A percentile compares a stretch with the other conserved stretches of the same genome.
phyloP scores from a whole-genome alignment of 2,113 vertebrate genomes.

The Plestiodon gilberti region DNA sequence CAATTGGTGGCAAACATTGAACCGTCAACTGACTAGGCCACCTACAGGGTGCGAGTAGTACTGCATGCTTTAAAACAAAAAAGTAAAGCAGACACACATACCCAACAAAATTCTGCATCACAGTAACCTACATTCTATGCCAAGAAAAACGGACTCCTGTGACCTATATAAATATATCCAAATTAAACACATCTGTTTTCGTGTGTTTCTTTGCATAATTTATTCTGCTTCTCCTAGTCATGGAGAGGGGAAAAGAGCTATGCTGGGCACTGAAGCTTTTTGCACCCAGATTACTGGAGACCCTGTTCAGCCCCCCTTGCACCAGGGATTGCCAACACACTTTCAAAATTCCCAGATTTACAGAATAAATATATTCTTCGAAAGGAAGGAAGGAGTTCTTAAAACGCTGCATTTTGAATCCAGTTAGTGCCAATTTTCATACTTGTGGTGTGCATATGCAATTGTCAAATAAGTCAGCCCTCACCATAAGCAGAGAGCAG shows the following conservation, averaged over 20 bases:
- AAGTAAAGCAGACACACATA: not conserved
- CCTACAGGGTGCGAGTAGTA: no score
- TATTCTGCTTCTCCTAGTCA: not conserved
- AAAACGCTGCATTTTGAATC: not conserved
- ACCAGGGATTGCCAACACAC: not conserved
- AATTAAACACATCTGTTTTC: not conserved
- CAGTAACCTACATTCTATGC: not conserved
- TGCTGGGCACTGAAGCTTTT: not conserved
- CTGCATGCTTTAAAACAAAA: not conserved
- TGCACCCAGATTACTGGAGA: not conserved
- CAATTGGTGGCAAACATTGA: not conserved
- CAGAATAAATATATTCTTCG: no score
- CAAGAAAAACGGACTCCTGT: not conserved
- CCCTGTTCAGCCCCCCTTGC: not conserved
- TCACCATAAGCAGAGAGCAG: no score
- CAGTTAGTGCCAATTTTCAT: not conserved
- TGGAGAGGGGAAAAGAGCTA: not conserved
- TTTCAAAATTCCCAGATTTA: no score
- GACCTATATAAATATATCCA: not conserved
- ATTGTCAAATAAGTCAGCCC: not conserved
- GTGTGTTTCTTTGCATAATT: not conserved
- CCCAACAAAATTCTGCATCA: not conserved
- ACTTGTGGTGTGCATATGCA: not conserved
- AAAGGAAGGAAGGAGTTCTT: not conserved
- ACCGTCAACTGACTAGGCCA: not conserved